phyloP scores from a whole-genome alignment of 1,140 invertebrate genomes.

The Rhagoletis pomonella region DNA sequence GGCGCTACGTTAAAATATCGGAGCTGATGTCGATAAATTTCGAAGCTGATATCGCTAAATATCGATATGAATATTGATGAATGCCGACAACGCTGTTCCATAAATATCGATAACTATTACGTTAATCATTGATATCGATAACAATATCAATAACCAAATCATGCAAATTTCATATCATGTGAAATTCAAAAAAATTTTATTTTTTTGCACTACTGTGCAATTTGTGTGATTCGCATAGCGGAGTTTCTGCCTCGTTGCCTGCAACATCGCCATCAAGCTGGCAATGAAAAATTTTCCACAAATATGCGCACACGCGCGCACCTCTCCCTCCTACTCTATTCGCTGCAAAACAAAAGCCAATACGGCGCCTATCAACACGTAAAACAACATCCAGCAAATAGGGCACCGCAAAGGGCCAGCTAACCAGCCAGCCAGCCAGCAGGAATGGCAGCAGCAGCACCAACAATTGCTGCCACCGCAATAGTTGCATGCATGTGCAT shows the following conservation, averaged over 20 bases:
- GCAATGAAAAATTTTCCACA: slow-evolving; percentile 46
- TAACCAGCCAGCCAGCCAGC: background rate
- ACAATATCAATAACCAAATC: too few relatives aligned
- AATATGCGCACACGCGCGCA: background rate
- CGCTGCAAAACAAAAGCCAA: background rate
- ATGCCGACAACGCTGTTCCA: too few relatives aligned
- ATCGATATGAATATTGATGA: too few relatives aligned
- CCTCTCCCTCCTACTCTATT: background rate
- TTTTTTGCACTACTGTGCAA: background rate
- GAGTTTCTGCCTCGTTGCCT: background rate
- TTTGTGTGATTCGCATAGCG: background rate
- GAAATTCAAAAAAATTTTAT: background rate
- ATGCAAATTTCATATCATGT: too few relatives aligned
- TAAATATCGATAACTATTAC: too few relatives aligned
- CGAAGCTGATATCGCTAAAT: too few relatives aligned
- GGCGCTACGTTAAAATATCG: too few relatives aligned
- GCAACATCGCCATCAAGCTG: background rate
- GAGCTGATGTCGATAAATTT: too few relatives aligned
- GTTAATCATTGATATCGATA: too few relatives aligned
- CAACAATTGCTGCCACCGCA: slow-evolving; percentile 18
- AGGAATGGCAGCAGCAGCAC: background rate
- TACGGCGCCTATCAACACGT: slow-evolving; percentile 2
- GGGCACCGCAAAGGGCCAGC: background rate
- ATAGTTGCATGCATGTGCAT: slow-evolving; percentile 32
- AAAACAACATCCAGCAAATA: background rate